phyloP scores from a whole-genome alignment of 2,797 vertebrate genomes.

The Protosalanx chinensis region DNA sequence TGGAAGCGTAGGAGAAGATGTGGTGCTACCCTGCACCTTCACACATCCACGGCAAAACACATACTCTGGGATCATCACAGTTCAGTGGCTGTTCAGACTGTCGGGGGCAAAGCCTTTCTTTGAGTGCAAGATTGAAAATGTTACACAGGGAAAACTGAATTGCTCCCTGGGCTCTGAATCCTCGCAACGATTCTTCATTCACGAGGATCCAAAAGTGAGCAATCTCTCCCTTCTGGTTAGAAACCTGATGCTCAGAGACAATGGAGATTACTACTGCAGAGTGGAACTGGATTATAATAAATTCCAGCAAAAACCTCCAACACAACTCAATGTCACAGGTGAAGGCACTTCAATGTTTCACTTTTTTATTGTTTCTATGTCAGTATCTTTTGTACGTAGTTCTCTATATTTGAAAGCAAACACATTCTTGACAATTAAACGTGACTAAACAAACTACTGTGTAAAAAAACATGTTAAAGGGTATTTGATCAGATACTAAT shows the following conservation, averaged over 20 bases:
- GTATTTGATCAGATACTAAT: neutral
- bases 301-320: neutral
- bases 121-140: conserved; percentile 16
- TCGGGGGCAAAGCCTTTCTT: conserved; percentile 2
- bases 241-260: conserved; percentile 21
- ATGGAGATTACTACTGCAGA: conserved; percentile 21
- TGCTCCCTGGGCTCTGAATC: neutral
- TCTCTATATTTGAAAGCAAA: too few relatives aligned
- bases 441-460: too few relatives aligned
- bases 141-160: neutral
- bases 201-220: conserved; percentile 16
- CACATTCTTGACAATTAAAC: too few relatives aligned
- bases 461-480: too few relatives aligned
- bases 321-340: neutral
- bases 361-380: neutral
- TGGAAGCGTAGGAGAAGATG: neutral
- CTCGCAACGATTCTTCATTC: conserved; percentile 14
- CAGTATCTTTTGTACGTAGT: too few relatives aligned
- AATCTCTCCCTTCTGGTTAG: conserved; percentile 30
- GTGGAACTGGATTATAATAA: conserved; percentile 21
- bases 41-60: conserved; percentile 28
- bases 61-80: conserved; percentile 18
- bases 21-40: conserved; percentile 32
- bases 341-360: neutral
- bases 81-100: conserved; percentile 14